Conservation (phyloP, 2,797 vertebrate species). For the Chelmon rostratus region DNA sequence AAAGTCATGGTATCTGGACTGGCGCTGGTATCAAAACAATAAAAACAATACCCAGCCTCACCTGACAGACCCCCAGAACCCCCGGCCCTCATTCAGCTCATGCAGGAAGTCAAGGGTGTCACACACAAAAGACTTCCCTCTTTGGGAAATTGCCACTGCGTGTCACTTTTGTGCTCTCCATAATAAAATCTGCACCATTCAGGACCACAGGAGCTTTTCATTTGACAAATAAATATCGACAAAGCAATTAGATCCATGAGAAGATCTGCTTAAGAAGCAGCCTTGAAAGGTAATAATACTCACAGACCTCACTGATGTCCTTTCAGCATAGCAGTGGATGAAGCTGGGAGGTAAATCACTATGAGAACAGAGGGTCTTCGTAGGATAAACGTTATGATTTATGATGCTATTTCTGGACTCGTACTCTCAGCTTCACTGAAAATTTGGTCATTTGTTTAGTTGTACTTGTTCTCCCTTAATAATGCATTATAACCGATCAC, state of each 20-base stretch:
- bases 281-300: slow-evolving; percentile 38
- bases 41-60: neutral
- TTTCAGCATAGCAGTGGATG: slow-evolving; percentile 13
- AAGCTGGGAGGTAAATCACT: slow-evolving; percentile 1
- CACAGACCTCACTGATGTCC: slow-evolving; percentile 13
- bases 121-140: slow-evolving; percentile 24
- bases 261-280: slow-evolving; percentile 39
- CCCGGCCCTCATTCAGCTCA: neutral
- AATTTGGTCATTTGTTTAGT: neutral
- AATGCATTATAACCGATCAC: neutral
- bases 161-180: slow-evolving; percentile 28
- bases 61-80: slow-evolving; percentile 36
- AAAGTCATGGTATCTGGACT: too few relatives aligned
- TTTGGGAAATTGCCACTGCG: slow-evolving; percentile 13
- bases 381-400: neutral
- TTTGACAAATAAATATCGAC: slow-evolving; percentile 46
- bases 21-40: too few relatives aligned
- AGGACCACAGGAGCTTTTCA: slow-evolving; percentile 37
- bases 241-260: slow-evolving; percentile 26
- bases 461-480: neutral
- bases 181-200: slow-evolving; percentile 16
- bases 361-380: neutral
- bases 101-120: slow-evolving; percentile 40
- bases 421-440: slow-evolving; percentile 9
- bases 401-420: neutral